Evolutionary conservation across 2,113 vertebrate genomes (phyloP).

Genomic region (Anolis carolinensis): DNA sequence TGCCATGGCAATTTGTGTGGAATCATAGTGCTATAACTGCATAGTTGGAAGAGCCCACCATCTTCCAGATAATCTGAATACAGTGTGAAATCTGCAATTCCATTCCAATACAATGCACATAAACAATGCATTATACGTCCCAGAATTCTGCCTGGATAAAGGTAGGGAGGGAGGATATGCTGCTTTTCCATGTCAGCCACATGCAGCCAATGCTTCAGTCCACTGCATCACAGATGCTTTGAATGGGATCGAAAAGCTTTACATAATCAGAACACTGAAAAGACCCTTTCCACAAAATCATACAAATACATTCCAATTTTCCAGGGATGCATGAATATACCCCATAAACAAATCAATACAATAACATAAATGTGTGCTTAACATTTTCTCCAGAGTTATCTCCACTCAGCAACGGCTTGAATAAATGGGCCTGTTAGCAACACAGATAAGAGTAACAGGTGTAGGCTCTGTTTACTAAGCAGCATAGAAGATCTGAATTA

Average conservation of each 20-base stretch:
- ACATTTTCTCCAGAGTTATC: background rate
- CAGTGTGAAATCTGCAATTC: too few species aligned
- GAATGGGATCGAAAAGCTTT: background rate
- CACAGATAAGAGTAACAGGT: background rate
- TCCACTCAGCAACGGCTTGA: background rate
- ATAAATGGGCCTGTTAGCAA: constrained; percentile 7
- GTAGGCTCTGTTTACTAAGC: background rate
- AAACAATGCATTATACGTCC: background rate
- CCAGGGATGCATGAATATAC: background rate
- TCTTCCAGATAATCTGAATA: too few species aligned
- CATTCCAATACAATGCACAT: background rate
- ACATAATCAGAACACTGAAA: background rate
- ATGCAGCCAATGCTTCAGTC: too few species aligned
- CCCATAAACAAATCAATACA: background rate
- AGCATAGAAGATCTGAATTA: background rate
- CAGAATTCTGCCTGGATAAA: background rate
- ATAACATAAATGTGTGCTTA: background rate
- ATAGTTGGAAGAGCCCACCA: too few species aligned
- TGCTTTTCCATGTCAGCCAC: too few species aligned
- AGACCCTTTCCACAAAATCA: background rate
- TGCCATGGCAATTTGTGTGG: too few species aligned
- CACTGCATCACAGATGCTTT: too few species aligned
- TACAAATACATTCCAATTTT: background rate
- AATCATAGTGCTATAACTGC: too few species aligned
- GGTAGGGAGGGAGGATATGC: too few species aligned